Evolutionary conservation across 2,113 vertebrate species (phyloP).

Genomic region (Myocastor coypus): DNA sequence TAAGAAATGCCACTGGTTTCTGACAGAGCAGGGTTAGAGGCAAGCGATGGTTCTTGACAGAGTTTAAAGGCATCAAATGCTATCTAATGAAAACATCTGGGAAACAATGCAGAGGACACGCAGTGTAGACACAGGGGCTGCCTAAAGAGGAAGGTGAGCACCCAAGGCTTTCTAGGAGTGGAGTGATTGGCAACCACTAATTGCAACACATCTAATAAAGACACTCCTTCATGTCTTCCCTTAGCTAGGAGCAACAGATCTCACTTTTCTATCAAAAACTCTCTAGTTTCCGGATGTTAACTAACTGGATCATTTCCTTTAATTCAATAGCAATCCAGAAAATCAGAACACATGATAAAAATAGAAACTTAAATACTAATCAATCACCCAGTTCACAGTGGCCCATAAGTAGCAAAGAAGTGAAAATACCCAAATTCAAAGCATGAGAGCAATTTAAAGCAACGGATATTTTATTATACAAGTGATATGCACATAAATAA

Average conservation of each 20-base stretch:
- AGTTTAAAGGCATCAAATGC: background rate
- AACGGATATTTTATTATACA: slow-evolving; percentile 16
- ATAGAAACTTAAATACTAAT: slow-evolving; percentile 16
- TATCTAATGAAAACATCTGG: slow-evolving; percentile 38
- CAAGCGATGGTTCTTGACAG: background rate
- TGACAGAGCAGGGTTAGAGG: background rate
- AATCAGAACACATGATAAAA: slow-evolving; percentile 37
- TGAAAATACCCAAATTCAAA: slow-evolving; percentile 48
- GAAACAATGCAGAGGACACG: background rate
- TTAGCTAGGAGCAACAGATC: background rate
- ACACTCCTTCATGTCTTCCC: background rate
- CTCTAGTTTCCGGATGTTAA: background rate
- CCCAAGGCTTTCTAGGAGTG: background rate
- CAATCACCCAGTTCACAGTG: background rate
- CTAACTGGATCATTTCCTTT: slow-evolving; percentile 30
- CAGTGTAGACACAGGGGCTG: background rate
- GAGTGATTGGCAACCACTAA: background rate
- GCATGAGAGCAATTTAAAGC: slow-evolving; percentile 17
- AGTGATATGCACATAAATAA: slow-evolving; percentile 17
- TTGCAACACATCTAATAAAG: background rate
- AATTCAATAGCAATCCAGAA: slow-evolving; percentile 48
- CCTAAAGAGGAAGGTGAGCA: background rate
- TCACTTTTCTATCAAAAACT: background rate
- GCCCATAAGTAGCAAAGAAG: background rate
- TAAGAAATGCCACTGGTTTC: background rate